Evolutionary conservation across 2,888 invertebrate species (phyloP), one percentile per base, ranked within the genome.

Genomic region (Phalera bucephala): DNA sequence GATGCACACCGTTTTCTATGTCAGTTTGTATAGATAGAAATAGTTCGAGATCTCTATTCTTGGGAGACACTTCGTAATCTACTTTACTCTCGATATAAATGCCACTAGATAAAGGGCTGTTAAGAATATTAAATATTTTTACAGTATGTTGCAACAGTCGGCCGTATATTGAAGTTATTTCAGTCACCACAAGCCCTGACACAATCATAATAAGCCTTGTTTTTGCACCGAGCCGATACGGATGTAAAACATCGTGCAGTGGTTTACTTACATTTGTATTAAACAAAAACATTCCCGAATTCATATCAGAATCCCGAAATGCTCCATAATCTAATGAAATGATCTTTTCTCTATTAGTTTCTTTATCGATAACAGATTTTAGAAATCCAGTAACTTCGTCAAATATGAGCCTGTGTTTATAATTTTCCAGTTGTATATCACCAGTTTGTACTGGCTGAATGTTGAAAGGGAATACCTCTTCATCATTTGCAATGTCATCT

Each of bases 281-380:
- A 71, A 99, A 99, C 10, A 99, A 91, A 77, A 99, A 99, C 8
- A 99, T 98, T 0, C 99, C 99, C 8, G 97, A 96, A 75, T 96
- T 95, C 63, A 94, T 93, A 72, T 95, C 94, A 0, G 96, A 95
- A 39, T 96, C 97, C 34, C 93, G 92, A 72, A 98, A 98, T 0
- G 97, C 96, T 0, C 95, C 94, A 67, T 97, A 97, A 54, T 95
- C 94, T 13, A 97, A 52, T 2, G 65, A 34, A 11, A 87, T 48
- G 9, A 45, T 43, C 51, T 79, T 83, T 50, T 75, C 72, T 6
- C 41, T 64, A 41, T 74, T 74, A 21, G 78, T 79, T 42, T 72
- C 71, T 60, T 87, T 92, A 30, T 93, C 93, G 58, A 94, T 92
- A 33, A 95, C 94, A 70, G 94, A 94, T 42, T 94, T 93, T 53